Base-by-base conservation (phyloP, 2,888 invertebrate genomes). In the Sinelater perroti region DNA sequence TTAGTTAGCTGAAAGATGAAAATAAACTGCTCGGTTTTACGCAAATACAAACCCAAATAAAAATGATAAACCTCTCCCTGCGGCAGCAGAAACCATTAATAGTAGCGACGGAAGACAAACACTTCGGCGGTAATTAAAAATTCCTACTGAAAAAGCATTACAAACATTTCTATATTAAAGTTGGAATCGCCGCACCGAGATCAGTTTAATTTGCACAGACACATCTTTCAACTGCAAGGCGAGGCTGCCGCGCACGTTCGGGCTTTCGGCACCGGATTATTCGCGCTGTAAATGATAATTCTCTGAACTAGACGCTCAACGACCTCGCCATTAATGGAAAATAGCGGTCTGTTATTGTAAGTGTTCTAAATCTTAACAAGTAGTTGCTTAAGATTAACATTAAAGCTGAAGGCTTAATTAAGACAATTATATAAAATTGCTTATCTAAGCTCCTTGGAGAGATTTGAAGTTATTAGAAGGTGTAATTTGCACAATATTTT, bases 191-290 rank as follows among this genome's bases (percentile, higher is more conserved):
- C 17, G 44, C n/a, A 8, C 16, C 2, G 30, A 16, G 17, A 44
- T 18, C 44, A 28, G 33, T 53, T 53, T 53, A 53, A 53, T 45
- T 45, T 45, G 11, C 45, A 26, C 38, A n/a, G n/a, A 33, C 52
- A 33, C 44, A 44, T 42, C 52, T 44, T 35, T 52, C 21, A 28
- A 20, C 46, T 31, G 53, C 46, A 46, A 45, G 46, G 46, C 36
- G 42, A 11, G 26, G 11, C 45, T 35, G 26, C 35, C 33, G 38
- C 20, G 26, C 46, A 46, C 53, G 30, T 53, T 45, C 38, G 17
- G 30, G 53, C 13, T 53, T 53, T 20, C 24, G 24, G 44, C 16
- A 21, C 21, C 20, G 40, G 11, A 44, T 51, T 52, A 52, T 42
- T 52, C 52, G 18, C 42, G 44, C 33, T 17, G 28, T 31, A 24